These are phyloP conservation scores for Aphaenogaster rudis DNA, from an alignment of 1,140 invertebrate genomes.

Conservation along the genomic window DNA sequence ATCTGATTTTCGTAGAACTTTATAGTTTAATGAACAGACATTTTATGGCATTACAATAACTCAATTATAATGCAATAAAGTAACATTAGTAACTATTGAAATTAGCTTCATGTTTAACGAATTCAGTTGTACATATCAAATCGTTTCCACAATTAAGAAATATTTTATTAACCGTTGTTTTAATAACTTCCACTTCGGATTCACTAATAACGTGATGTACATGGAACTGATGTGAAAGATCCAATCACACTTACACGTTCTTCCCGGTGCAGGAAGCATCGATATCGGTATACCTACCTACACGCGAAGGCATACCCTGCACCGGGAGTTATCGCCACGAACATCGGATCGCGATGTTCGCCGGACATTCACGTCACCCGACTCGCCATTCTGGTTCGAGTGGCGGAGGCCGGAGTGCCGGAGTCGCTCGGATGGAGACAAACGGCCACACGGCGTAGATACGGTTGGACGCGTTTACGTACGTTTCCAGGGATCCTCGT, in stretches of 20 bases:
- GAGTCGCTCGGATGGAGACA: constrained; percentile 73
- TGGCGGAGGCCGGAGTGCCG: constrained; percentile 8
- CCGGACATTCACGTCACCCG: constrained; percentile 54
- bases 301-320: neutral
- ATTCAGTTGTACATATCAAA: neutral
- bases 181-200: neutral
- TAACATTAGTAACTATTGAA: constrained; percentile 23
- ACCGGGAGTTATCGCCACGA: constrained; percentile 24
- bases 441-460: constrained; percentile 65
- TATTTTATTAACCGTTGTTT: neutral
- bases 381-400: constrained; percentile 68
- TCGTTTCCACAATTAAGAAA: neutral
- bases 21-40: neutral
- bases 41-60: neutral
- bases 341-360: constrained; percentile 54
- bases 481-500: constrained; percentile 76
- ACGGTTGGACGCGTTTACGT: constrained; percentile 66
- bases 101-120: neutral
- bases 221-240: neutral
- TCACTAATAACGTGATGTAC: constrained; percentile 13
- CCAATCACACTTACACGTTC: constrained; percentile 27
- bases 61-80: constrained; percentile 16
- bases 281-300: constrained; percentile 16
- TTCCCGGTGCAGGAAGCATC: constrained; percentile 6
- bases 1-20: neutral